phyloP scores from a whole-genome alignment of 1,140 invertebrate genomes.

The Aphaenogaster ashmeadi region DNA sequence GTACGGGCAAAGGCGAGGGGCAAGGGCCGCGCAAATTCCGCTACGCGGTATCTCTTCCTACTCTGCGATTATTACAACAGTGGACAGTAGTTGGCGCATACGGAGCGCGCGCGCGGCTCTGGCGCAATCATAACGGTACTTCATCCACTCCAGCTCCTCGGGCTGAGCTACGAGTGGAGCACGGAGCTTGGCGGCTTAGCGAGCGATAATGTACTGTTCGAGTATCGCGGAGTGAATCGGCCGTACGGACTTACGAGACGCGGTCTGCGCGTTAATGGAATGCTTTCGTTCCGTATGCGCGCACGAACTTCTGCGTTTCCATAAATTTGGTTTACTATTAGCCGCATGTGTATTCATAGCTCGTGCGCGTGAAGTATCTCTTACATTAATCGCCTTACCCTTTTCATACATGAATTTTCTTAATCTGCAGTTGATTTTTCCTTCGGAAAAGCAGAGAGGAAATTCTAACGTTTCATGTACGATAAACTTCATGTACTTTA shows the following conservation, averaged over 20 bases:
- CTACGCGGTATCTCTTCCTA: conserved; percentile 59
- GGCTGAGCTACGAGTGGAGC: conserved; percentile 44
- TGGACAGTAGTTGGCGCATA: conserved; percentile 56
- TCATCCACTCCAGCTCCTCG: conserved; percentile 79
- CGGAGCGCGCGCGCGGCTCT: conserved; percentile 34
- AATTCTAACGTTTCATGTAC: neutral
- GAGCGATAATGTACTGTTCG: conserved; percentile 54
- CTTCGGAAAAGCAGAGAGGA: neutral
- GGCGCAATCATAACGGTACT: conserved; percentile 80
- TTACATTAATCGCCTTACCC: neutral
- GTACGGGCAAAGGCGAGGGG: conserved; percentile 23
- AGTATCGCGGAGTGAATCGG: conserved; percentile 48
- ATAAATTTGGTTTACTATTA: conserved; percentile 17
- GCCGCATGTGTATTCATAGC: neutral
- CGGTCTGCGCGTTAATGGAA: conserved; percentile 41
- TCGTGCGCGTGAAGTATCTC: neutral
- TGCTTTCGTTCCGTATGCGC: neutral
- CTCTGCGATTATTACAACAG: conserved; percentile 69
- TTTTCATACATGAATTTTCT: neutral
- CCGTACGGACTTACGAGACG: neutral
- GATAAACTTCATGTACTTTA: neutral
- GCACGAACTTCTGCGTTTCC: neutral
- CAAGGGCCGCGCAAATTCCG: conserved; percentile 63
- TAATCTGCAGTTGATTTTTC: neutral
- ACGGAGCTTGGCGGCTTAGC: conserved; percentile 37